A percentile compares a stretch with the other conserved stretches of the same genome.
Evolutionary conservation across 2,888 invertebrate genomes (phyloP).

Genomic region (Cheilosia vernalis): DNA sequence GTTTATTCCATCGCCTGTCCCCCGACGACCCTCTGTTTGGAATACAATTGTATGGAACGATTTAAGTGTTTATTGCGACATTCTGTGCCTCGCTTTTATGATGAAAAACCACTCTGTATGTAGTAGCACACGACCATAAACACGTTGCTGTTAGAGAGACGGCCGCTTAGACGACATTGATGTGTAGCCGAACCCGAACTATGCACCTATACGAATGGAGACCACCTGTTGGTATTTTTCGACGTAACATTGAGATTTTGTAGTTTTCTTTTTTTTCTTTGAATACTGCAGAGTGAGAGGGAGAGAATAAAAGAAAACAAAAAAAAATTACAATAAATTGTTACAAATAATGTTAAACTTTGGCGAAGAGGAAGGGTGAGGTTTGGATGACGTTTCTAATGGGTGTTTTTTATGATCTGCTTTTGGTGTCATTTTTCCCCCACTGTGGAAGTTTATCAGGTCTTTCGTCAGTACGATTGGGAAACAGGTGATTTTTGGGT

Average conservation of each 20-base stretch:
- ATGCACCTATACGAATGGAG: slow-evolving; percentile 3
- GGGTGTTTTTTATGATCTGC: slow-evolving; percentile 8
- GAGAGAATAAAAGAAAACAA: slow-evolving; percentile 37
- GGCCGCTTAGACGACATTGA: slow-evolving; percentile 39
- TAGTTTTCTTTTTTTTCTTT: slow-evolving; percentile 10
- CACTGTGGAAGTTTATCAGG: slow-evolving; percentile 1
- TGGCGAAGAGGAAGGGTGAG: background rate
- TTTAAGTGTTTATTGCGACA: slow-evolving; percentile 62
- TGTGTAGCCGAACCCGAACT: slow-evolving; percentile 31
- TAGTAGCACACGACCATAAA: background rate
- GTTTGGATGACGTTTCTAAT: slow-evolving; percentile 16
- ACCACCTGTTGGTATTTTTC: slow-evolving; percentile 71
- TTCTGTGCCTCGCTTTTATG: slow-evolving; percentile 36
- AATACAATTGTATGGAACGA: slow-evolving; percentile 56
- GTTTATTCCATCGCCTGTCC: background rate
- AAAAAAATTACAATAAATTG: slow-evolving; percentile 44
- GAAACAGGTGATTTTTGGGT: slow-evolving; percentile 25
- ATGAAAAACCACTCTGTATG: slow-evolving; percentile 37
- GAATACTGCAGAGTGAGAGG: slow-evolving; percentile 2
- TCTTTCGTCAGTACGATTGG: slow-evolving; percentile 8
- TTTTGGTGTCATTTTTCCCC: background rate
- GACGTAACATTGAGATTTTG: slow-evolving; percentile 43
- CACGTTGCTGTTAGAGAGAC: slow-evolving; percentile 17
- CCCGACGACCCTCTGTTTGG: slow-evolving; percentile 5
- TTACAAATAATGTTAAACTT: slow-evolving; percentile 47